phyloP scores from a whole-genome alignment of 2,113 vertebrate species.

The Burhinus oedicnemus region DNA sequence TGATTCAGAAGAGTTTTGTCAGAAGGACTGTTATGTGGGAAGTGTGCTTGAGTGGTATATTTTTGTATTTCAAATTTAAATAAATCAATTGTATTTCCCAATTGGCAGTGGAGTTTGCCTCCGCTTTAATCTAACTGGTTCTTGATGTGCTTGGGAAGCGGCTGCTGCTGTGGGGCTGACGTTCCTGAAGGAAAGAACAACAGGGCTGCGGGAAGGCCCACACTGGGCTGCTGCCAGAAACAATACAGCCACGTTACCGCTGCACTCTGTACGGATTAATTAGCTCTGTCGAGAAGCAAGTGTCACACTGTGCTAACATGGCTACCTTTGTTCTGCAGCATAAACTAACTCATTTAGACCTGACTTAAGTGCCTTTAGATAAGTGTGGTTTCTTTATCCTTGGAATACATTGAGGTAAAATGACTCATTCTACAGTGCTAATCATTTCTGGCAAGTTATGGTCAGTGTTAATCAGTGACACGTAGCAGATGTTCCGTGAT shows the following conservation, averaged over 20 bases:
- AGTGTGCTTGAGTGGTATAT: not conserved
- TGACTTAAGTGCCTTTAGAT: not conserved
- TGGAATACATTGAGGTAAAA: not conserved
- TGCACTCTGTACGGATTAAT: not conserved
- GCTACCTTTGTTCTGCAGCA: not conserved
- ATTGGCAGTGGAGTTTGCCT: not conserved
- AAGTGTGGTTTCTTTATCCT: not conserved
- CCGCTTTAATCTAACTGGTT: not conserved
- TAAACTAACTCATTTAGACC: not conserved
- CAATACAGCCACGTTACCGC: not conserved
- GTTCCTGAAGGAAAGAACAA: not conserved
- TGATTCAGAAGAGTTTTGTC: not conserved
- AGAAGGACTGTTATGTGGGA: not conserved
- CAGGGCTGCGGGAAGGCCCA: not conserved
- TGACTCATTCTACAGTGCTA: not conserved
- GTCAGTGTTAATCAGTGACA: conserved; percentile 30
- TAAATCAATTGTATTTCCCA: not conserved
- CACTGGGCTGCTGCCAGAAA: not conserved
- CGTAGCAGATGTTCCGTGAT: not conserved
- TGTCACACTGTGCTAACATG: not conserved
- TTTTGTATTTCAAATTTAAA: not conserved
- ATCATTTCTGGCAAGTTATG: conserved; percentile 14
- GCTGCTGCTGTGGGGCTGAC: not conserved
- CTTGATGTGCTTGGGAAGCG: not conserved
- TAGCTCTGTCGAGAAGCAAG: not conserved